Base-by-base conservation (phyloP, 2,113 vertebrate genomes). In the Coptodon bakossiorum region DNA sequence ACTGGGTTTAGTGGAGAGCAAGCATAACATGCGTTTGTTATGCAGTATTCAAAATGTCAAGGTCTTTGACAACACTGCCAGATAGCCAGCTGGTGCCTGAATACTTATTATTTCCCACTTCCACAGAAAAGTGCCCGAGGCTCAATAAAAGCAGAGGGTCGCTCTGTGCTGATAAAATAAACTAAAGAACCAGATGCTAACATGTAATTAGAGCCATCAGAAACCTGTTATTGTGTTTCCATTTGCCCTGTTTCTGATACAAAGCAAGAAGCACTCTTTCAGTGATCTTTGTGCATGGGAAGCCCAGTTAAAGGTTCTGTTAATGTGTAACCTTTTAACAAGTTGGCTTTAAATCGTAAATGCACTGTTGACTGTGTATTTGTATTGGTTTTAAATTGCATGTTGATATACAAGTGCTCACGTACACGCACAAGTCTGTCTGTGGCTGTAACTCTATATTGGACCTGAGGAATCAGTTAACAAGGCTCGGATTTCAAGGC, bases 361-460 rank as follows among this genome's bases (percentile, higher is more conserved):
- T 11, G 6, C 17, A n/a, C n/a, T 52, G 17, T 40, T 34, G 45
- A 52, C 54, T 14, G 7, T 52, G 36, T 52, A 17, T 22, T 48
- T 79, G 36, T 66, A 11, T 48, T 31, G 8, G 54, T 90, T 83
- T 71, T 16, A 66, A 85, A 68, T 56, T 17, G 36, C 34, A 10
- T 52, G 38, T 38, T 68, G 56, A 57, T 80, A 82, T 19, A 17
- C 43, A 80, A 24, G n/a, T 63, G 24, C 31, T 31, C 27, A 19
- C 5, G 5, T 1, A 19, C 66, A 80, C 52, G 11, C 68, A 29
- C 9, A 3, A 52, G 11, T 76, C 52, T 79, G 81, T 92, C 86
- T 73, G 66, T 36, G 84, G 34, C 48, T 83, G 94, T 90, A 95
- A 96, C 88, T 40, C 71, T 73, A 95, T 92, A 93, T 83, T 61